These are phyloP conservation scores for Atrichornis clamosus DNA, from an alignment of 2,113 vertebrate genomes.

Conservation along the genomic window DNA sequence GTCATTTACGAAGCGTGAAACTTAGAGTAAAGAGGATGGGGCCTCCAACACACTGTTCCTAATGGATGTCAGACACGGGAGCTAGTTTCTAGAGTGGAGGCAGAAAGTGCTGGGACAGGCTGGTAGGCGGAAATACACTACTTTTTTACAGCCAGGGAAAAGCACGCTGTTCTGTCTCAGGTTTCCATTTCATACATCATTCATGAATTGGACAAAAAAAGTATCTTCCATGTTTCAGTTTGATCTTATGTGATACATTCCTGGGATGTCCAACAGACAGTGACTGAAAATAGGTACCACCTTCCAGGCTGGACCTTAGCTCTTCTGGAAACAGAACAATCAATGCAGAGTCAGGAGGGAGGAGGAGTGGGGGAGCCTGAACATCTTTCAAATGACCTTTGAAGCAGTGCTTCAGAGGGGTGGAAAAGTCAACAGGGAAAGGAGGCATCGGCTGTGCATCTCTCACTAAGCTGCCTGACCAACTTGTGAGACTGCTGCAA, in stretches of 20 bases:
- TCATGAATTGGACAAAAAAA: neutral
- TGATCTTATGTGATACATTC: neutral
- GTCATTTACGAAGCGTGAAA: conserved; percentile 76
- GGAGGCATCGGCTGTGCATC: neutral
- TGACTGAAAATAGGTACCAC: neutral
- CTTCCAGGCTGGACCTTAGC: neutral
- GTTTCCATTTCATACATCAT: neutral
- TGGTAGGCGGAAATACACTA: neutral
- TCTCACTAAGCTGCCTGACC: neutral
- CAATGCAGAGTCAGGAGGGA: neutral
- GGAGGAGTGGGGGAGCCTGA: neutral
- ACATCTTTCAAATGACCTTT: neutral
- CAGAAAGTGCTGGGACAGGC: neutral
- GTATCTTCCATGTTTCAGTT: neutral
- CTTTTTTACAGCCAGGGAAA: neutral
- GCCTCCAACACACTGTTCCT: neutral
- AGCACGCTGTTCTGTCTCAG: neutral
- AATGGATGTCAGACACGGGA: neutral
- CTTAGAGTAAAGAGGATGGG: conserved; percentile 1
- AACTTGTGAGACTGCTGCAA: neutral
- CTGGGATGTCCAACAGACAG: neutral
- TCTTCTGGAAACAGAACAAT: neutral
- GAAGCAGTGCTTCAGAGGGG: neutral
- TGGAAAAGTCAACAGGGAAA: neutral
- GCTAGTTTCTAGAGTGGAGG: neutral